Evolutionary conservation across 2,888 invertebrate species (phyloP).

Genomic region (Scaeva pyrastri): DNA sequence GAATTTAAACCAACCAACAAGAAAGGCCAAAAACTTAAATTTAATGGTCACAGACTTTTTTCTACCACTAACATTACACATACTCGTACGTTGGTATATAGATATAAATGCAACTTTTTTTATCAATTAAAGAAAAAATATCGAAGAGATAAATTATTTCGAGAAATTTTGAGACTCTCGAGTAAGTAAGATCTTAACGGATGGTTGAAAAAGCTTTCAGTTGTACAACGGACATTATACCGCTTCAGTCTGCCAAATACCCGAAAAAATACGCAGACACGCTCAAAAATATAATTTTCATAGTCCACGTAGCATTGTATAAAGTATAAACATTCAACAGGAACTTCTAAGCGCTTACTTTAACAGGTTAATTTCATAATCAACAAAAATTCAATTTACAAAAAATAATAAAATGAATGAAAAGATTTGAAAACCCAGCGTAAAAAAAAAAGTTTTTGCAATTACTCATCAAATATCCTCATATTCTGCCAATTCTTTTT

Average conservation of each 20-base stretch:
- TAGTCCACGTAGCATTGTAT: not conserved
- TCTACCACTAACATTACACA: not conserved
- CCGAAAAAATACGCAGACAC: too few relatives aligned
- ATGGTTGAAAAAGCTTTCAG: not conserved
- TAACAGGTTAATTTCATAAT: too few relatives aligned
- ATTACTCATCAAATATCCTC: constrained; percentile 49
- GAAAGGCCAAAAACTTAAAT: not conserved
- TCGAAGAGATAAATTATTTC: constrained; percentile 4
- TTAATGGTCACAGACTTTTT: not conserved
- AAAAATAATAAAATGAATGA: not conserved
- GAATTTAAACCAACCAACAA: too few relatives aligned
- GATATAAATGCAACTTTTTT: not conserved
- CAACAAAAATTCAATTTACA: not conserved
- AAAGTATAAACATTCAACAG: too few relatives aligned
- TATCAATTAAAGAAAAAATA: not conserved
- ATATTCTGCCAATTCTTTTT: not conserved
- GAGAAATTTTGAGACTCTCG: not conserved
- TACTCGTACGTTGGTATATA: too few relatives aligned
- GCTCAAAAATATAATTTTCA: too few relatives aligned
- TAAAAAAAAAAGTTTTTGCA: not conserved
- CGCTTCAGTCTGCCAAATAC: not conserved
- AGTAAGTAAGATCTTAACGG: not conserved
- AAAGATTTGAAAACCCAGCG: constrained; percentile 4
- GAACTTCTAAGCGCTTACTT: too few relatives aligned
- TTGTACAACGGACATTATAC: not conserved